Conservation (phyloP, 2,888 invertebrate species). For the Drosophila nigricruria region DNA sequence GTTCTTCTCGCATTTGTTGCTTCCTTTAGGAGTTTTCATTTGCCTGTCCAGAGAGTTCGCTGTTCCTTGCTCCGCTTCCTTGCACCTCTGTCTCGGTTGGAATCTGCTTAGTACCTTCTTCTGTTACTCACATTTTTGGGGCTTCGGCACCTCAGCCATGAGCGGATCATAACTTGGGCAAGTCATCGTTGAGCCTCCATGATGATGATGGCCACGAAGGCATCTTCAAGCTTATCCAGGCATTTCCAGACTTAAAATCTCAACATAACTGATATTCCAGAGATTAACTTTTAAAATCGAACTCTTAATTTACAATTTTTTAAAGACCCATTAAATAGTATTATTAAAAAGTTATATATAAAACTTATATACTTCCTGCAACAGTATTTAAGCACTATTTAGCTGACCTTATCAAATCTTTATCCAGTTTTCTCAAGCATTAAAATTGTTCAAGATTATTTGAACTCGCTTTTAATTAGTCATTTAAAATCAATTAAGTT, state of each 20-base stretch:
- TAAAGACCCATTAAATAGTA: neutral
- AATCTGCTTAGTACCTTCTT: no score
- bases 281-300: neutral
- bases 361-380: neutral
- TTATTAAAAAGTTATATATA: neutral
- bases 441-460: neutral
- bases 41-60: no score
- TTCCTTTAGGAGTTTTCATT: no score
- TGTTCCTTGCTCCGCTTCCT: no score
- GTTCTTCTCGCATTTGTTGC: no score
- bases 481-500: conserved; percentile 19
- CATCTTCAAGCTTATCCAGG: neutral
- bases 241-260: neutral
- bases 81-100: no score
- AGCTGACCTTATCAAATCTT: neutral
- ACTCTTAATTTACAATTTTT: neutral
- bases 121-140: no score
- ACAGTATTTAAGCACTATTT: neutral
- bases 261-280: neutral
- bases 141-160: no score
- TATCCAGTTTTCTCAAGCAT: neutral
- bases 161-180: no score
- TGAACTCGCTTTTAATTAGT: conserved; percentile 2
- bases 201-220: no score
- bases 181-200: no score